Base-by-base conservation (phyloP, 2,797 vertebrate genomes). In the Phoeniculus purpureus region DNA sequence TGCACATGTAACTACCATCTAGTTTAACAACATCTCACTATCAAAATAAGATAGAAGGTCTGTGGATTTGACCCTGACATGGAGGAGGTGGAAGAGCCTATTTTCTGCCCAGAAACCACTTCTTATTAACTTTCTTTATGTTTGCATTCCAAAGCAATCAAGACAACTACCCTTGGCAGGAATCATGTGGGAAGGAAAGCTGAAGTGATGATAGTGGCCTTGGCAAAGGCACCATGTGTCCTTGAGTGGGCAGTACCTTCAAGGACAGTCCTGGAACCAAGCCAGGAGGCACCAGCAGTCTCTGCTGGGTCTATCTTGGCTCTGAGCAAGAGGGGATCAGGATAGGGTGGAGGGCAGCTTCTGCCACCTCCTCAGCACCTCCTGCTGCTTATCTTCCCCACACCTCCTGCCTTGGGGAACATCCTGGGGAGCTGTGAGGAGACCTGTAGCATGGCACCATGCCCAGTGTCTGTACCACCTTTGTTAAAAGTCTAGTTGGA, bases 281-380 rank as follows among this genome's bases (percentile, higher is more conserved):
- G 81, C 83, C 90, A 75, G 66, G 51, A 92, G 90, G 62, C 20
- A 78, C 51, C 66, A 68, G 74, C 85, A 83, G 80, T 61, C 47
- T 75, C 77, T 72, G 61, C 40, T 52, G 70, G 60, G 21, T 58
- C 85, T 77, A 15, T 25, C 58, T 68, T 34, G 70, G 73, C 80
- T 73, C 58, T 67, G 55, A 85, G 65, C 21, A 29, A 20, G 45
- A 70, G 51, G 48, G 54, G 55, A 47, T 19, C 22, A 54, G 22
- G 22, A 34, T 4, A 67, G 5, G 15, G 23, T 71, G 51, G 51
- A 78, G 19, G 17, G 7, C 3, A 47, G 4, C 40, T 67, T 62
- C 83, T 83, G 34, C 34, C 60, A 65, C 10, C 17, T 45, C 52
- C 71, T 40, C 70, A 64, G 62, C 86, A 59, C 47, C 47, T 58